Percentiles rank a stretch among this genome's conserved stretches.
Conservation (phyloP, 2,113 vertebrate species). For the Saccopteryx leptura region DNA sequence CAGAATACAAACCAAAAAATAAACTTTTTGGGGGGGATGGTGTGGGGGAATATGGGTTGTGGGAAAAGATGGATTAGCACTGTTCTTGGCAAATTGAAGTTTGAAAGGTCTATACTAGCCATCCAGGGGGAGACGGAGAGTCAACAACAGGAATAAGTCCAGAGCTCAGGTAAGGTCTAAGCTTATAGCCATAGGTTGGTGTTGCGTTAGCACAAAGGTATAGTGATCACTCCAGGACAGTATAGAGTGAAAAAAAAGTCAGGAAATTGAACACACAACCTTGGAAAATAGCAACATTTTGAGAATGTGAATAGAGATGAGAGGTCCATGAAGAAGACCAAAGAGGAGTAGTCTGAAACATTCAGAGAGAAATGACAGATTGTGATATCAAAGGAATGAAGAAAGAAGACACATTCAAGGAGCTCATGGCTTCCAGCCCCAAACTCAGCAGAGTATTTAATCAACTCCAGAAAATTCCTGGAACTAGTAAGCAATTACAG, state of each 20-base stretch:
- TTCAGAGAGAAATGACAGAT: background rate
- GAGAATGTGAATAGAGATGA: background rate
- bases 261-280: background rate
- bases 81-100: background rate
- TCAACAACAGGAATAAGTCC: background rate
- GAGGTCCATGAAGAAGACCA: background rate
- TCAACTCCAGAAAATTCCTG: background rate
- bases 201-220: background rate
- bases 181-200: background rate
- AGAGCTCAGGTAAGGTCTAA: background rate
- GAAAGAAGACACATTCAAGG: background rate
- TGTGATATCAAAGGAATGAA: background rate
- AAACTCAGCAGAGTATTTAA: background rate
- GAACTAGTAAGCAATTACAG: background rate
- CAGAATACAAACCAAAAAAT: background rate
- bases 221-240: background rate
- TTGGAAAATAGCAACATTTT: background rate
- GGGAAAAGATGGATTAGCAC: background rate
- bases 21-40: background rate
- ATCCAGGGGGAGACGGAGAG: background rate
- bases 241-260: background rate
- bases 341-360: background rate
- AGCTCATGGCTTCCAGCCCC: background rate
- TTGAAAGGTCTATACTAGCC: background rate
- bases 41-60: background rate